A percentile compares a stretch with the other conserved stretches of the same genome.
Conservation (phyloP, 2,888 invertebrate genomes). For the Ophion slaviceki region DNA sequence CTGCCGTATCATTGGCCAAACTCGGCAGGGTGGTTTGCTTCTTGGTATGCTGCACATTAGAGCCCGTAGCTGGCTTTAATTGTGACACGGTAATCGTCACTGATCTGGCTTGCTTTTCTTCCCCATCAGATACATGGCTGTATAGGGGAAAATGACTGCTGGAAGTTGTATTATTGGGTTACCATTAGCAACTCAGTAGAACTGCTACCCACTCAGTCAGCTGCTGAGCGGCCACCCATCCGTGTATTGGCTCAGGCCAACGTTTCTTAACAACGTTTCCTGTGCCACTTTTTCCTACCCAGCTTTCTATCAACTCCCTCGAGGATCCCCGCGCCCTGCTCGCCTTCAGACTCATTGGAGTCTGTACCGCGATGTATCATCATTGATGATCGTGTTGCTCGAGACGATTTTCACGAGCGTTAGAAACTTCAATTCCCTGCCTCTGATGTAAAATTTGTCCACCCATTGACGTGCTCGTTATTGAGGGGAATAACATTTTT, state of each 20-base stretch:
- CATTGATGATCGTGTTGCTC: background rate
- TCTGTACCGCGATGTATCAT: background rate
- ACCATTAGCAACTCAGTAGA: background rate
- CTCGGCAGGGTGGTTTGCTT: slow-evolving; percentile 38
- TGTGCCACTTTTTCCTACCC: background rate
- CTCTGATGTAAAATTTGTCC: background rate
- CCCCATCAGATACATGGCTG: background rate
- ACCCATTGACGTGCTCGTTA: slow-evolving; percentile 16
- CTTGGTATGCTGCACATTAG: slow-evolving; percentile 15
- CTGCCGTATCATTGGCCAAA: slow-evolving; percentile 70
- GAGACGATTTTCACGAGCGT: background rate
- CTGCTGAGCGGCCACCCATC: background rate
- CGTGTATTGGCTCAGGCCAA: background rate
- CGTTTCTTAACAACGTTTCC: background rate
- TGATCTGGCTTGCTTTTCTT: slow-evolving; percentile 15
- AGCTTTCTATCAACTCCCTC: background rate
- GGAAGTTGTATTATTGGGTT: background rate
- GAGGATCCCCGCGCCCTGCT: background rate
- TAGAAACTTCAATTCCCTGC: background rate
- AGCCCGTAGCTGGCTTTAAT: slow-evolving; percentile 30
- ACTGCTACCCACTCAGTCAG: background rate
- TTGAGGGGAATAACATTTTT: slow-evolving; percentile 16
- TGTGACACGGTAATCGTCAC: slow-evolving; percentile 59
- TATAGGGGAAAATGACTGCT: background rate
- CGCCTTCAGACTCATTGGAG: background rate